A percentile compares a stretch with the other conserved stretches of the same genome.
These are phyloP conservation scores for Aphelinus certus DNA, from an alignment of 1,140 invertebrate genomes.

Conservation along the genomic window DNA sequence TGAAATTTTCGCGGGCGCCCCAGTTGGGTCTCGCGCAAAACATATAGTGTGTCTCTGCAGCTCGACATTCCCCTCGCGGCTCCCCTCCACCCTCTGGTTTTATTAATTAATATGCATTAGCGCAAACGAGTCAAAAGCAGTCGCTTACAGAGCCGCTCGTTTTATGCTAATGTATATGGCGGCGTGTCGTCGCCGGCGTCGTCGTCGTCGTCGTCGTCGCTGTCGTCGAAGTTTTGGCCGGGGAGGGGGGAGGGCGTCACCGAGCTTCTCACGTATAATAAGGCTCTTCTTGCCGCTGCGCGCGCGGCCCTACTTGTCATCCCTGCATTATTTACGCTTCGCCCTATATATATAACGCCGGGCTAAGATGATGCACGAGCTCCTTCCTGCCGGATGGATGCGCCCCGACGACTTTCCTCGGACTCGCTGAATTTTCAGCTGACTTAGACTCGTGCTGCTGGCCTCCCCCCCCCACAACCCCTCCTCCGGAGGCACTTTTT, in stretches of 20 bases:
- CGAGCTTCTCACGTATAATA: constrained; percentile 6
- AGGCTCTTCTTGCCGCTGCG: constrained; percentile 9
- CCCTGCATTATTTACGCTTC: constrained; percentile 31
- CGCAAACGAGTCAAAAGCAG: constrained; percentile 36
- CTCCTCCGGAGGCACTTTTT: too few species aligned
- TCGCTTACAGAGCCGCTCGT: constrained; percentile 27
- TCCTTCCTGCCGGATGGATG: too few species aligned
- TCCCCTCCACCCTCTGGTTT: constrained; percentile 21
- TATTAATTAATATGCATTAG: constrained; percentile 46
- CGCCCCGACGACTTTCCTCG: too few species aligned
- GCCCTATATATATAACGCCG: neutral
- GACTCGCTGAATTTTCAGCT: too few species aligned
- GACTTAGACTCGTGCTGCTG: too few species aligned
- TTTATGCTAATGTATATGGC: constrained; percentile 18
- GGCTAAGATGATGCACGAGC: too few species aligned
- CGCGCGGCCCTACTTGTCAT: constrained; percentile 19
- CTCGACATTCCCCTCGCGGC: too few species aligned
- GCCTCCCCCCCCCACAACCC: too few species aligned
- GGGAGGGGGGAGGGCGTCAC: neutral
- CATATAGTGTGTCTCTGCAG: too few species aligned
- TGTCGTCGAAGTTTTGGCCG: constrained; percentile 19
- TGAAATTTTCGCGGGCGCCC: too few species aligned
- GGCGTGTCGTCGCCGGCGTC: neutral
- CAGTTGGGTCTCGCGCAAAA: too few species aligned
- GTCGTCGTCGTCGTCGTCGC: too few species aligned